Conservation (phyloP, 2,888 invertebrate genomes). For the Tenodera sinensis region DNA sequence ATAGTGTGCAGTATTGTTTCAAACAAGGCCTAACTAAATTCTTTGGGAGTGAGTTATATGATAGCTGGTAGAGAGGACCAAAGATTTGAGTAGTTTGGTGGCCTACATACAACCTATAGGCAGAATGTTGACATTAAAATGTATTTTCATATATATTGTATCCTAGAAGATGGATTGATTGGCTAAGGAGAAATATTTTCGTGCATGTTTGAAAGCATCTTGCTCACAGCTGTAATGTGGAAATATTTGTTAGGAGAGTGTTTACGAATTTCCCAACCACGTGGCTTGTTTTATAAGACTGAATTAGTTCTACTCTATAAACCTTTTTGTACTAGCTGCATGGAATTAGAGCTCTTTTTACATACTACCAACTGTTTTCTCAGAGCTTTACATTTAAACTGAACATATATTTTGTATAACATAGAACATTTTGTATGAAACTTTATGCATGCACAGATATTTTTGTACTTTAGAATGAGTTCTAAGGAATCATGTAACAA, state of each 20-base stretch:
- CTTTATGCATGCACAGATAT: conserved; percentile 6
- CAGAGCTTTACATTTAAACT: background rate
- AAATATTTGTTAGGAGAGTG: background rate
- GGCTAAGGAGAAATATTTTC: background rate
- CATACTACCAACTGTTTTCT: background rate
- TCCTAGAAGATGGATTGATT: background rate
- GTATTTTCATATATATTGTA: background rate
- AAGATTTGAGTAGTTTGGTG: too few species aligned
- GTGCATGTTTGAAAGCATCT: background rate
- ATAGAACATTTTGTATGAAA: conserved; percentile 7
- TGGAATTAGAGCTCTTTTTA: background rate
- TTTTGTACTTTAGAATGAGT: background rate
- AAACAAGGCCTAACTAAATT: background rate
- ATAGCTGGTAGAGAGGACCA: background rate
- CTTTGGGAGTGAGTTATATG: background rate
- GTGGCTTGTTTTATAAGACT: conserved; percentile 14
- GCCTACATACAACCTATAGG: background rate
- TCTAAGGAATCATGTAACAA: background rate
- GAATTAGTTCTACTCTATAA: conserved; percentile 15
- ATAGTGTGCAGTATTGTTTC: background rate
- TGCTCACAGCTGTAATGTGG: too few species aligned
- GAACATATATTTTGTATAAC: conserved; percentile 13
- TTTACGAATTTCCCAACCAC: background rate
- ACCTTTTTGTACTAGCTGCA: background rate
- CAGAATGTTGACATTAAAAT: background rate